phyloP scores from a whole-genome alignment of 2,797 vertebrate species.

The Amazonetta brasiliensis region DNA sequence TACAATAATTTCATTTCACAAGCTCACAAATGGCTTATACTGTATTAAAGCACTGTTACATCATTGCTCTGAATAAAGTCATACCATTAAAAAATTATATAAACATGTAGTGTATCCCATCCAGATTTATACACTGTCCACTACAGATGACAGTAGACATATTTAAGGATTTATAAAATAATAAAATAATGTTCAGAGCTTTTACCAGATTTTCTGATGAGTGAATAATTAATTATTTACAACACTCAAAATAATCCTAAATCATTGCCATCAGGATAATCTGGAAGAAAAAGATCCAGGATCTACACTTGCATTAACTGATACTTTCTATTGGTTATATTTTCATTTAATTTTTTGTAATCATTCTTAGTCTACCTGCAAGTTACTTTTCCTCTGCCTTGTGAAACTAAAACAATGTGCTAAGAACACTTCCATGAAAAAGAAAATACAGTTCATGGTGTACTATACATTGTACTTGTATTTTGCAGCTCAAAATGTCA shows the following conservation, averaged over 20 bases:
- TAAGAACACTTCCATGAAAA: background rate
- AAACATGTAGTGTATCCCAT: background rate
- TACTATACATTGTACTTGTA: too few relatives aligned
- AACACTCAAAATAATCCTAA: background rate
- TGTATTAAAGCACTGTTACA: background rate
- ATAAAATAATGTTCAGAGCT: background rate
- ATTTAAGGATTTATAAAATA: background rate
- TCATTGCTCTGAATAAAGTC: background rate
- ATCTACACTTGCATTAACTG: background rate
- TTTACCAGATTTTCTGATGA: background rate
- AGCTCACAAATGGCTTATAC: background rate
- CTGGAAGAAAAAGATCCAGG: background rate
- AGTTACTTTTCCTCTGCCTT: background rate
- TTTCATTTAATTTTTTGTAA: background rate
- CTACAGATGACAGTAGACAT: background rate
- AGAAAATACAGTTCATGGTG: background rate
- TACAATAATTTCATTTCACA: background rate
- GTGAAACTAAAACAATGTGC: background rate
- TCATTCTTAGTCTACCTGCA: background rate
- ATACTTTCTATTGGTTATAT: background rate
- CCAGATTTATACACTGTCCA: background rate
- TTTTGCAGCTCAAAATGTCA: background rate
- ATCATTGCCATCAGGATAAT: background rate
- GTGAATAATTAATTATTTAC: background rate
- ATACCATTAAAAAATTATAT: background rate